phyloP scores from a whole-genome alignment of 2,888 invertebrate species.

The Eilema griseolum region DNA sequence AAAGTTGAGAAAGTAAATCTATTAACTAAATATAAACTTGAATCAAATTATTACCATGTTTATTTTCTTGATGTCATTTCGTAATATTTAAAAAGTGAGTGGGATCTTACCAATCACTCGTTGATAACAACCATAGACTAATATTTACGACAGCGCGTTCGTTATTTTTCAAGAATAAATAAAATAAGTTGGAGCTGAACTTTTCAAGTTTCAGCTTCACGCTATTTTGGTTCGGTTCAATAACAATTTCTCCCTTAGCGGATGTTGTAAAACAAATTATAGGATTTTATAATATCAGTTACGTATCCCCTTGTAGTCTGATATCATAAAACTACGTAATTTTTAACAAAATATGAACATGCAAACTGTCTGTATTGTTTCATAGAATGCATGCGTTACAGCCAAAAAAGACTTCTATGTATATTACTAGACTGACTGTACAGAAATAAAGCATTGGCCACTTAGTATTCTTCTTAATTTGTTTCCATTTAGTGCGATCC shows the following conservation, averaged over 20 bases:
- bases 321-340: neutral
- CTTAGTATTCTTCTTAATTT: neutral
- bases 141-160: too few relatives aligned
- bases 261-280: neutral
- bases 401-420: conserved; percentile 2
- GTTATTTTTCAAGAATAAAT: too few relatives aligned
- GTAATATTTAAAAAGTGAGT: neutral
- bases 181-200: too few relatives aligned
- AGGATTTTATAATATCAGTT: neutral
- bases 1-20: too few relatives aligned
- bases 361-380: conserved; percentile 12
- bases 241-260: neutral
- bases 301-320: neutral
- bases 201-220: neutral
- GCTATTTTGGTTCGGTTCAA: neutral
- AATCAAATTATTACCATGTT: too few relatives aligned
- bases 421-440: neutral
- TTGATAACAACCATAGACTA: too few relatives aligned
- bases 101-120: too few relatives aligned
- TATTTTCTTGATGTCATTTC: neutral
- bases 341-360: neutral
- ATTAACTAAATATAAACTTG: too few relatives aligned
- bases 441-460: neutral
- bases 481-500: neutral
- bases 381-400: neutral